Percentiles rank a stretch among this genome's conserved stretches.
phyloP scores from a whole-genome alignment of 2,888 invertebrate genomes.

The Pteria penguin region DNA sequence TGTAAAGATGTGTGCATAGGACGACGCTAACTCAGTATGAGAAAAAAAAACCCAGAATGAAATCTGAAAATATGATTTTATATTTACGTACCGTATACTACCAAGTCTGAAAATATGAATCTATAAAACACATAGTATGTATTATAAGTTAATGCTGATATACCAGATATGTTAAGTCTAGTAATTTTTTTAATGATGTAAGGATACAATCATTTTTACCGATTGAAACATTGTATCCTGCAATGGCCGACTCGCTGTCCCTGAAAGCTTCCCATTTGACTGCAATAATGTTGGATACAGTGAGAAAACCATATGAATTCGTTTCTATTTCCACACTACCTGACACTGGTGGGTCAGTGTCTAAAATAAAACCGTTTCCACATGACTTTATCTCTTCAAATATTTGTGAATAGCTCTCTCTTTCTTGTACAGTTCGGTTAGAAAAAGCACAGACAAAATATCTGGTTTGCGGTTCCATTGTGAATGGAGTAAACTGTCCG shows the following conservation, averaged over 20 bases:
- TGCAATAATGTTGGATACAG: not conserved
- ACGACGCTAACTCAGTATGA: too few species aligned
- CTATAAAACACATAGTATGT: too few species aligned
- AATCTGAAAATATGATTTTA: too few species aligned
- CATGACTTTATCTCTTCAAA: constrained; percentile 7
- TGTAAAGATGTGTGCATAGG: too few species aligned
- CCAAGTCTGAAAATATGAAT: too few species aligned
- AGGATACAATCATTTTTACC: too few species aligned
- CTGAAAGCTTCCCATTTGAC: constrained; percentile 7
- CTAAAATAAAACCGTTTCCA: constrained; percentile 36
- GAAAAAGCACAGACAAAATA: constrained; percentile 31
- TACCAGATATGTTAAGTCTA: too few species aligned
- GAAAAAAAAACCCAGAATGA: too few species aligned
- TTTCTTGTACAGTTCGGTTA: not conserved
- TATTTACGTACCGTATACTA: too few species aligned
- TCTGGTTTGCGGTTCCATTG: not conserved
- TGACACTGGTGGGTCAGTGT: constrained; percentile 15
- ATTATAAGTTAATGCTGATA: too few species aligned
- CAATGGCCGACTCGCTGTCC: constrained; percentile 10
- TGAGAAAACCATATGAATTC: not conserved
- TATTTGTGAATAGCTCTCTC: not conserved
- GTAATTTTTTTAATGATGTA: too few species aligned
- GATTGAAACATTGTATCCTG: not conserved
- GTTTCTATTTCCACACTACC: constrained; percentile 22
- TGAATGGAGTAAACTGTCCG: constrained; percentile 9